A percentile compares a stretch with the other conserved stretches of the same genome.
Evolutionary conservation across 2,888 invertebrate genomes (phyloP).

Genomic region (Eupithecia abbreviata): DNA sequence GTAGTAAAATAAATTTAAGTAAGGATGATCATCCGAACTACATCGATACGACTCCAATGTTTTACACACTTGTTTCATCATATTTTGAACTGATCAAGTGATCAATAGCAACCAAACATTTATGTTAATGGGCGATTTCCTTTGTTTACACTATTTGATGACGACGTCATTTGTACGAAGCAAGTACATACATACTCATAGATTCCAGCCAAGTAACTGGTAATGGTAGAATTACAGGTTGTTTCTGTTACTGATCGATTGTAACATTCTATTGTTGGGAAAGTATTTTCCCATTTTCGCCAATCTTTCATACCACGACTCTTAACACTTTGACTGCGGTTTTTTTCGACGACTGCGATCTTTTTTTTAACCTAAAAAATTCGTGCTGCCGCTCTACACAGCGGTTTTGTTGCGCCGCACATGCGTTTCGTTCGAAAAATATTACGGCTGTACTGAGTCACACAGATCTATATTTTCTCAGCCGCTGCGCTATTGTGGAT

Average conservation of each 20-base stretch:
- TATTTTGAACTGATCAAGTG: neutral
- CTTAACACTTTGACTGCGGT: no score
- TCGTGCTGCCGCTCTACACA: no score
- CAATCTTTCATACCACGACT: no score
- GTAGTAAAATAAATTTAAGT: no score
- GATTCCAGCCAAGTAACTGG: neutral
- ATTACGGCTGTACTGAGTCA: no score
- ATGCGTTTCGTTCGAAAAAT: no score
- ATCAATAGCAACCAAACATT: neutral
- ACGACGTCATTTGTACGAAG: neutral
- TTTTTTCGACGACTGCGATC: no score
- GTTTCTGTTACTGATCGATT: neutral
- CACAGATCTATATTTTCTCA: no score
- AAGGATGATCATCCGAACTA: no score
- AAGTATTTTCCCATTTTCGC: neutral
- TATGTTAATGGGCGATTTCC: neutral
- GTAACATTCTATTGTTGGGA: neutral
- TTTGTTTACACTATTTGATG: slow-evolving; percentile 3
- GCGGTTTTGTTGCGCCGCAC: no score
- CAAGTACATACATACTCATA: neutral
- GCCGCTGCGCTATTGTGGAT: no score
- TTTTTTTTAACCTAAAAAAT: no score
- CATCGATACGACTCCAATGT: neutral
- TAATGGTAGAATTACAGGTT: neutral
- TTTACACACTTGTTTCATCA: neutral